Evolutionary conservation across 2,797 vertebrate genomes (phyloP).

Genomic region (Esox lucius): DNA sequence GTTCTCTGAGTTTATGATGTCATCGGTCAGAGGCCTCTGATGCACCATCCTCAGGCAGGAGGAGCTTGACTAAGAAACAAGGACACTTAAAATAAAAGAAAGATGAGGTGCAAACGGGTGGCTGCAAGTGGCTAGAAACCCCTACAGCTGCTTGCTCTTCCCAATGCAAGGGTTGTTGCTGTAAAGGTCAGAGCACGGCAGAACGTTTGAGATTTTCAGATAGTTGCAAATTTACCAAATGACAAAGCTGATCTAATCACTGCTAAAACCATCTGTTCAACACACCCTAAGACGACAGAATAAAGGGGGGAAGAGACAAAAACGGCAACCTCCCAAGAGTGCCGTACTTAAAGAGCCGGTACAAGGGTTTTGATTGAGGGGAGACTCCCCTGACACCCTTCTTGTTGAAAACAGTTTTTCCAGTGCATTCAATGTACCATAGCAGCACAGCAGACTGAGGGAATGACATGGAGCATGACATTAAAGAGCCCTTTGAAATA

Average conservation of each 20-base stretch:
- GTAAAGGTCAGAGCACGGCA: background rate
- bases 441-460: background rate
- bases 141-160: background rate
- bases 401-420: background rate
- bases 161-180: background rate
- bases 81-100: background rate
- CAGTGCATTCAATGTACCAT: background rate
- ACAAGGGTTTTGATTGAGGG: background rate
- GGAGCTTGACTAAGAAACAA: background rate
- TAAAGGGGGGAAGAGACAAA: background rate
- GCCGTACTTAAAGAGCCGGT: background rate
- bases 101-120: background rate
- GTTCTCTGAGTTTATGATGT: background rate
- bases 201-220: background rate
- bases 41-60: background rate
- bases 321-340: background rate
- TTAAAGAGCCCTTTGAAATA: conserved; percentile 12
- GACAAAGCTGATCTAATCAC: background rate
- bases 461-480: conserved; percentile 13
- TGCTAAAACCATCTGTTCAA: conserved; percentile 1
- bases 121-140: background rate
- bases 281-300: background rate
- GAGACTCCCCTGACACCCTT: background rate
- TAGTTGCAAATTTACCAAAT: background rate
- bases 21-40: background rate